phyloP scores from a whole-genome alignment of 1,140 invertebrate genomes.

The Kradibia gibbosae region DNA sequence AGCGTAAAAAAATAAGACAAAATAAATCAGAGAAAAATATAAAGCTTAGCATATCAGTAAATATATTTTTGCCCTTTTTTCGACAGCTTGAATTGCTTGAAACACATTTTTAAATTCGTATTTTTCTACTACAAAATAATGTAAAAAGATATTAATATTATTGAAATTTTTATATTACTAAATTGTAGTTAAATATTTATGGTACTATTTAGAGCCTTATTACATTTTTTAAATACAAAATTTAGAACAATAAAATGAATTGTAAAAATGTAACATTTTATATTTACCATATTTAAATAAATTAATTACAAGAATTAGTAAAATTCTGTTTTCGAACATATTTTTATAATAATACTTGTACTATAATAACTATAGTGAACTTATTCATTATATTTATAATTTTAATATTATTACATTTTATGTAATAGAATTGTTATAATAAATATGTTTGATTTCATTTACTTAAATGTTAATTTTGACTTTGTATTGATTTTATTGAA shows the following conservation, averaged over 20 bases:
- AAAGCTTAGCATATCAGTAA: conserved; percentile 46
- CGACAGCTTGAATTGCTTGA: conserved; percentile 8
- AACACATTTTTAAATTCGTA: conserved; percentile 20
- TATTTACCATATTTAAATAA: no score
- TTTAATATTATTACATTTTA: neutral
- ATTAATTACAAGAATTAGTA: neutral
- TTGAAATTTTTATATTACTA: neutral
- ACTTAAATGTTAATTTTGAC: neutral
- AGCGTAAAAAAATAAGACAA: neutral
- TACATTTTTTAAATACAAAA: neutral
- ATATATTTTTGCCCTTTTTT: conserved; percentile 25
- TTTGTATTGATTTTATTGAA: neutral
- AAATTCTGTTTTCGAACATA: neutral
- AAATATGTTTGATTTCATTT: neutral
- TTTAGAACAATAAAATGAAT: neutral
- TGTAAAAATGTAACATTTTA: neutral
- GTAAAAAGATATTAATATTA: neutral
- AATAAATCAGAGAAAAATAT: conserved; percentile 9
- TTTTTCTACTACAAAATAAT: neutral
- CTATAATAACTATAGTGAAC: no score
- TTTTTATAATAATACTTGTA: conserved; percentile 4
- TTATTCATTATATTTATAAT: no score
- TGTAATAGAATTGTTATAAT: no score
- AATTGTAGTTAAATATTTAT: neutral
- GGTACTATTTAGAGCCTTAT: neutral